phyloP scores from a whole-genome alignment of 2,888 invertebrate genomes.

The Orthonychiurus folsomi region DNA sequence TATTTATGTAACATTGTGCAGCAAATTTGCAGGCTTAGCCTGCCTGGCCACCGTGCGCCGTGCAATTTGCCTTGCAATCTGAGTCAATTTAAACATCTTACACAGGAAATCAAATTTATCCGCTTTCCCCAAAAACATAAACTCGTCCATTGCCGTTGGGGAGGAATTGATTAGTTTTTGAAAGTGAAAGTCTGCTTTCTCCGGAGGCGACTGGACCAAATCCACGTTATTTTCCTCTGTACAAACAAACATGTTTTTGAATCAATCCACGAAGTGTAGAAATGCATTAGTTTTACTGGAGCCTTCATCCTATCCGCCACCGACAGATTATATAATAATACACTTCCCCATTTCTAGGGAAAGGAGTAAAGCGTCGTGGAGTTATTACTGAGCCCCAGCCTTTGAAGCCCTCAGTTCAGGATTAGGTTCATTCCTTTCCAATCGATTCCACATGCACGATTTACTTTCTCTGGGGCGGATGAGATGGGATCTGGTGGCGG shows the following conservation, averaged over 20 bases:
- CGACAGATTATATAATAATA: not conserved
- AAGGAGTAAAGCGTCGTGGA: no score
- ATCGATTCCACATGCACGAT: not conserved
- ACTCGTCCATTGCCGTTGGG: not conserved
- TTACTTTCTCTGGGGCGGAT: not conserved
- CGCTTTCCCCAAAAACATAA: no score
- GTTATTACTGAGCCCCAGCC: not conserved
- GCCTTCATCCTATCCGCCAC: no score
- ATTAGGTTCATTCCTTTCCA: constrained; percentile 1
- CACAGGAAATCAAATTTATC: no score
- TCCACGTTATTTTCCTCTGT: not conserved
- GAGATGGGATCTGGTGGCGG: not conserved
- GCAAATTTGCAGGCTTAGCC: no score
- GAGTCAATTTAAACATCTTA: no score
- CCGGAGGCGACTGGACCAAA: not conserved
- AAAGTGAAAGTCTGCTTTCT: not conserved
- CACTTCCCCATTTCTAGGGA: no score
- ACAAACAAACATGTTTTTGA: not conserved
- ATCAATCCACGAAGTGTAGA: not conserved
- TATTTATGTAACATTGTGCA: no score
- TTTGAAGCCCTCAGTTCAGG: not conserved
- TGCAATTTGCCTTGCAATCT: no score
- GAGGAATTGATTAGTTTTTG: not conserved
- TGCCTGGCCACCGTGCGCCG: no score
- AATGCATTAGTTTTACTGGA: not conserved